Conservation (phyloP, 1,140 invertebrate genomes). For the Drosophila leontia region DNA sequence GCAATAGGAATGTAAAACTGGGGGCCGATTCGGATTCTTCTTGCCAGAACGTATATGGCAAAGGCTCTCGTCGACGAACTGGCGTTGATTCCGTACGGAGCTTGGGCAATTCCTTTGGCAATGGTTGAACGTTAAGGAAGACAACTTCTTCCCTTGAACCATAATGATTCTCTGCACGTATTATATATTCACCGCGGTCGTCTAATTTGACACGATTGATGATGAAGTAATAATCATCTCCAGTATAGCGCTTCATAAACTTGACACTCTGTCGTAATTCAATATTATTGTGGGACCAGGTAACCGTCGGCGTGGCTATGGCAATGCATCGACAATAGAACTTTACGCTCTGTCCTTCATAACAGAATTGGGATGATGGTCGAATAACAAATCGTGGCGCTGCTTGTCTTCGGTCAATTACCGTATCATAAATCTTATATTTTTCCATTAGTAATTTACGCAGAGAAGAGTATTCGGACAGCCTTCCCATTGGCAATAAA, state of each 20-base stretch:
- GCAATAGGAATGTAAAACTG: conserved; percentile 97
- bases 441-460: conserved; percentile 98
- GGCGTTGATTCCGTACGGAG: conserved; percentile 91
- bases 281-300: conserved; percentile 97
- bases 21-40: conserved; percentile 95
- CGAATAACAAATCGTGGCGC: conserved; percentile 98
- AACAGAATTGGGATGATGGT: conserved; percentile 97
- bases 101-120: conserved; percentile 92
- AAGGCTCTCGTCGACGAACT: conserved; percentile 90
- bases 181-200: conserved; percentile 98
- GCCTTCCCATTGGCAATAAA: conserved; percentile 95
- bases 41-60: conserved; percentile 92
- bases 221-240: conserved; percentile 98
- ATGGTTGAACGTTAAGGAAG: conserved; percentile 98
- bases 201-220: conserved; percentile 98
- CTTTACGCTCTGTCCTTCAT: conserved; percentile 98
- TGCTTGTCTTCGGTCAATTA: conserved; percentile 98
- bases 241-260: conserved; percentile 99
- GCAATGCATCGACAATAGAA: conserved; percentile 99
- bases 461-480: conserved; percentile 99
- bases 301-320: conserved; percentile 95
- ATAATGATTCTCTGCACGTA: conserved; percentile 98
- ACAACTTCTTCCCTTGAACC: conserved; percentile 98
- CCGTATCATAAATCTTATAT: conserved; percentile 98
- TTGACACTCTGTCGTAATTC: conserved; percentile 99